Percentiles rank a stretch among this genome's conserved stretches.
Conservation (phyloP, 92 coral and sea anemone species). For the Umimayanthus kanabou region DNA sequence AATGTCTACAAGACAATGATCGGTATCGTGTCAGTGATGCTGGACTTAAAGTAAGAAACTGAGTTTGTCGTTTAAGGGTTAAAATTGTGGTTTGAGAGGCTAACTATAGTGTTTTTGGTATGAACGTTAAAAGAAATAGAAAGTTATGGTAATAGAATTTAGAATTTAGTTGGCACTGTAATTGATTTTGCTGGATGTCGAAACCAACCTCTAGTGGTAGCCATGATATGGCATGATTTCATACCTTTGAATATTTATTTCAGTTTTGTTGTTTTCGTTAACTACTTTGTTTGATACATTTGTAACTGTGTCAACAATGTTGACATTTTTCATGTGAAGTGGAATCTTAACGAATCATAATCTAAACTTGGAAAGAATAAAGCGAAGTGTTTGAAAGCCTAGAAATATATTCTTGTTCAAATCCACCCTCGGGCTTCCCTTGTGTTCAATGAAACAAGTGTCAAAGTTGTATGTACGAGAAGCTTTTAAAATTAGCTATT, state of each 20-base stretch:
- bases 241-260: too few relatives aligned
- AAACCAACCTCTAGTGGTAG: background rate
- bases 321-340: too few relatives aligned
- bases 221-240: background rate
- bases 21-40: too few relatives aligned
- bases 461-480: background rate
- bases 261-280: background rate
- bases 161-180: too few relatives aligned
- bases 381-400: background rate
- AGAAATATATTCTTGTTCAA: too few relatives aligned
- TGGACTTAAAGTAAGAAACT: background rate
- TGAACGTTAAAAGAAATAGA: background rate
- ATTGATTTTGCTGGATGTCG: background rate
- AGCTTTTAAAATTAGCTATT: background rate
- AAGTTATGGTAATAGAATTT: too few relatives aligned
- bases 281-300: background rate
- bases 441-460: background rate
- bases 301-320: background rate
- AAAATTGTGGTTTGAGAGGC: background rate
- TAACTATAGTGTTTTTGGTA: background rate
- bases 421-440: background rate
- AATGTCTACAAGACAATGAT: too few relatives aligned
- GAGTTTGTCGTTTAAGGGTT: background rate
- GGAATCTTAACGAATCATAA: background rate
- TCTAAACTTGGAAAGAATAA: background rate